Base-by-base conservation (phyloP, 1,140 invertebrate species). In the Anoplophora glabripennis region DNA sequence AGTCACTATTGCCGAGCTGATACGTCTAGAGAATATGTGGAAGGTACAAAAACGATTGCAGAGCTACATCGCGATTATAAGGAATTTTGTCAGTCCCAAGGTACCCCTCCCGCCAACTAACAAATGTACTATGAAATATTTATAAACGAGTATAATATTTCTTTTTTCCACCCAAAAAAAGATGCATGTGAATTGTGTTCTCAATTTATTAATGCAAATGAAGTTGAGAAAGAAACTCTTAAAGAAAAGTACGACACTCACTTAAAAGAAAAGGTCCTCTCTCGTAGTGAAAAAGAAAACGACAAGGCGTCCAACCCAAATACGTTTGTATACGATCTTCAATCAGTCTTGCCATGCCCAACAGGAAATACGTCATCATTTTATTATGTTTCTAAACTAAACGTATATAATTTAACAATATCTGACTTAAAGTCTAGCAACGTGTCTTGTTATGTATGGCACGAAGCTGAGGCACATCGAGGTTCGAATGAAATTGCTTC, bases 151-250 rank as follows among this genome's bases (percentile, higher is more conserved):
- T 55, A 46, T 38, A 55, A 55, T 34, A 55, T 55, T 34, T 46
- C 17, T 9, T 55, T 55, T 57, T 70, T 65, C 49, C 61, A 62
- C 48, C 73, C 72, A 8, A 76, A 75, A 63, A 77, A 77, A 60
- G 71, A 77, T 64, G 65, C 66, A 38, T 76, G 75, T 47, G 68
- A 77, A 45, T 35, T 58, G 2, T 75, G 73, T 54, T 60, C 66
- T 46, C 46, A 62, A 8, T 73, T 61, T 42, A 71, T 73, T 46
- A 68, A 72, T 64, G 46, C 65, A 9, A 57, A 63, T 7, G 61
- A 51, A 40, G 56, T 68, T 45, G 59, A 61, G 53, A 72, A 69
- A 47, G 33, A 49, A 12, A 53, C 63, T 12, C 51, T 67, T 21
- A 54, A 44, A 14, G 33, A 62, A 60, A 42, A 40, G 35, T 72